phyloP scores from a whole-genome alignment of 2,888 invertebrate genomes.

The Agapostemon virescens region DNA sequence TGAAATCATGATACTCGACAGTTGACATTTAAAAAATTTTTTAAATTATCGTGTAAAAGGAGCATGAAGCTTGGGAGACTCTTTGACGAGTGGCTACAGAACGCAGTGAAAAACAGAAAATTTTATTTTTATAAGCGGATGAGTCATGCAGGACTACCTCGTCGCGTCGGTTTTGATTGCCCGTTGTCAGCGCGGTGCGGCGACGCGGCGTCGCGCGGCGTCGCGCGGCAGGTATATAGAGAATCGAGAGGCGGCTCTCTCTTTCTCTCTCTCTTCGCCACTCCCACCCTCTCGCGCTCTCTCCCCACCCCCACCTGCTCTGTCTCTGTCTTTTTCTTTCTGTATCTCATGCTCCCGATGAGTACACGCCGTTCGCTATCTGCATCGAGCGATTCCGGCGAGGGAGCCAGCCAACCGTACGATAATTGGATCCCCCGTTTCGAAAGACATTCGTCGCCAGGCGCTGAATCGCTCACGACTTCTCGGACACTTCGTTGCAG shows the following conservation, averaged over 20 bases:
- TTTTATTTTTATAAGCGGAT: not conserved
- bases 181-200: not conserved
- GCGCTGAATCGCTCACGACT: not conserved
- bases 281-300: too few species aligned
- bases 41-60: too few species aligned
- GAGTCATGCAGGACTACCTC: not conserved
- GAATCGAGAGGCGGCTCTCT: not conserved
- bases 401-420: not conserved
- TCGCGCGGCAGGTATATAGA: not conserved
- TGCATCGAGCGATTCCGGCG: not conserved
- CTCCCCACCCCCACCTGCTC: not conserved
- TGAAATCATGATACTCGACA: too few species aligned
- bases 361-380: not conserved
- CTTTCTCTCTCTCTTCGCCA: not conserved
- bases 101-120: not conserved
- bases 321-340: too few species aligned
- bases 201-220: too few species aligned
- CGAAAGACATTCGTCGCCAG: not conserved
- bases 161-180: not conserved
- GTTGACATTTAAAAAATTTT: too few species aligned
- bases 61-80: not conserved
- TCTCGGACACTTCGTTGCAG: not conserved
- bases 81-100: not conserved
- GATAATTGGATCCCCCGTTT: constrained; percentile 9
- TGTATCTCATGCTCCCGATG: not conserved